Conservation (phyloP, 2,797 vertebrate genomes). For the Rachycentron canadum region DNA sequence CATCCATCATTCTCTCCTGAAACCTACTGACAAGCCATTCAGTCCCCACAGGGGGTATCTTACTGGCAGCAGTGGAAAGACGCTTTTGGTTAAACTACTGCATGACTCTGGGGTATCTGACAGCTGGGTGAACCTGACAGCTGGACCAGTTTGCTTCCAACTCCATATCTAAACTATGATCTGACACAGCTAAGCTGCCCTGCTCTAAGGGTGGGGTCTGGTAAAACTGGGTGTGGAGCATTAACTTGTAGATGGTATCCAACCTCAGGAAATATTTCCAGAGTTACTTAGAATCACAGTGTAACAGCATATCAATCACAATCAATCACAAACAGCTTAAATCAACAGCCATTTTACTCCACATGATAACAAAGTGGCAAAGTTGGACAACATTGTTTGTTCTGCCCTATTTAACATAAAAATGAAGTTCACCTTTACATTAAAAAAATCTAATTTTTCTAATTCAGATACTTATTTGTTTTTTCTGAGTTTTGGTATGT, state of each 20-base stretch:
- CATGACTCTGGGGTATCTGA: conserved; percentile 13
- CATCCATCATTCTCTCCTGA: conserved; percentile 29
- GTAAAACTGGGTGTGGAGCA: conserved; percentile 12
- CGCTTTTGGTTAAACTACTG: neutral
- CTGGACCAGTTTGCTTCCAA: conserved; percentile 19
- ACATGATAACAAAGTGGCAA: conserved; percentile 1
- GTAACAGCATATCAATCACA: neutral
- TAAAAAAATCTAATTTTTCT: neutral
- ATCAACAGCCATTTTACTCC: neutral
- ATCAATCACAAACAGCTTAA: no score
- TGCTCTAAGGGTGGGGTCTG: neutral
- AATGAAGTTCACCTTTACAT: neutral
- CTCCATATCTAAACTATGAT: conserved; percentile 45
- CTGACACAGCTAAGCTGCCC: conserved; percentile 11
- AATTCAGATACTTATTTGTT: neutral
- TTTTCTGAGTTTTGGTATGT: neutral
- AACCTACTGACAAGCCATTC: conserved; percentile 19
- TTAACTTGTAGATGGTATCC: conserved; percentile 13
- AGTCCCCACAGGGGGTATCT: neutral
- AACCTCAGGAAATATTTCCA: conserved; percentile 6
- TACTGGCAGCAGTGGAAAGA: neutral
- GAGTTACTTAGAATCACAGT: neutral
- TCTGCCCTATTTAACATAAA: neutral
- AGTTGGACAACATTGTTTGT: neutral
- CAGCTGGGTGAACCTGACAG: conserved; percentile 10